Evolutionary conservation across 2,797 vertebrate genomes (phyloP).

Genomic region (Sebastes hubbsi): DNA sequence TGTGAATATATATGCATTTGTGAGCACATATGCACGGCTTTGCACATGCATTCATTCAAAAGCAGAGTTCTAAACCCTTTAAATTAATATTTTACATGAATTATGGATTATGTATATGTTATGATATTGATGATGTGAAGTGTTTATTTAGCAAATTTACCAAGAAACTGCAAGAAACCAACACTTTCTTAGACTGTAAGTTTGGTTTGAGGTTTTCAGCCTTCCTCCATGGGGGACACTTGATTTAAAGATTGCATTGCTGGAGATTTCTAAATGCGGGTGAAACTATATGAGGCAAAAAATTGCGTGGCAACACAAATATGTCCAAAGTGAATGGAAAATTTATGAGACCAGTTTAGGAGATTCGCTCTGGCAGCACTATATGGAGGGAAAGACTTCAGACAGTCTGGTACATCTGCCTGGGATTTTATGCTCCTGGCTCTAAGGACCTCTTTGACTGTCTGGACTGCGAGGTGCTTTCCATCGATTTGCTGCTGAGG

Average conservation of each 20-base stretch:
- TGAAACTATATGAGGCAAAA: background rate
- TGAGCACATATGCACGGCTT: background rate
- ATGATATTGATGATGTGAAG: background rate
- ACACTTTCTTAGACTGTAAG: background rate
- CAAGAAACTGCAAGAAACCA: background rate
- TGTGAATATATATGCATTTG: background rate
- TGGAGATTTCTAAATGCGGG: background rate
- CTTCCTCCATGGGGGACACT: background rate
- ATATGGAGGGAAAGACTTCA: background rate
- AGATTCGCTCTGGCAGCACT: background rate
- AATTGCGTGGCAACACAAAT: background rate
- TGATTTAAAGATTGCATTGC: background rate
- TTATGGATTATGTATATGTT: slow-evolving; percentile 1
- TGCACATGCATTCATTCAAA: background rate
- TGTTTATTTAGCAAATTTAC: background rate
- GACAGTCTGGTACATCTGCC: background rate
- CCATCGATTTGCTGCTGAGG: slow-evolving; percentile 3
- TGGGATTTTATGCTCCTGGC: background rate
- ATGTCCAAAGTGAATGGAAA: background rate
- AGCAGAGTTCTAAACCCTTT: background rate
- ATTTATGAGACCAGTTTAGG: background rate
- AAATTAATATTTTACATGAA: slow-evolving; percentile 4
- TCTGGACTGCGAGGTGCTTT: slow-evolving; percentile 1
- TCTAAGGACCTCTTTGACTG: background rate
- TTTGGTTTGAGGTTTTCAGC: background rate